phyloP scores from a whole-genome alignment of 2,888 invertebrate genomes.

The Synanthedon tipuliformis region DNA sequence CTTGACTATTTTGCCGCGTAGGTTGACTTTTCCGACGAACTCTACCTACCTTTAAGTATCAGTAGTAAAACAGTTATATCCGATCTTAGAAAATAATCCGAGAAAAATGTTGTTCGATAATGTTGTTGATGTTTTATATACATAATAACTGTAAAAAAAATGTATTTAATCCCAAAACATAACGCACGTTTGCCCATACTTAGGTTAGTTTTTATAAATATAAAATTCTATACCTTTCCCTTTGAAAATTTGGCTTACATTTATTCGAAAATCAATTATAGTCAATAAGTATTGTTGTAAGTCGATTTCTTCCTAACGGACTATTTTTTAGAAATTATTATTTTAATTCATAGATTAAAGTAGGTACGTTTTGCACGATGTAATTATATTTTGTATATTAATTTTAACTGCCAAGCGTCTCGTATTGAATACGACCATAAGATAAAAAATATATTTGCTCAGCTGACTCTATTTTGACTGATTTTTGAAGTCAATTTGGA shows the following conservation, averaged over 20 bases:
- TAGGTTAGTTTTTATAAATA: conserved; percentile 21
- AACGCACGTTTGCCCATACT: conserved; percentile 34
- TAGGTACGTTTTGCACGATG: no score
- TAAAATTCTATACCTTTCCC: background rate
- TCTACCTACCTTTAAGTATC: no score
- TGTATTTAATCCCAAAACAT: conserved; percentile 49
- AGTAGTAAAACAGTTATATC: no score
- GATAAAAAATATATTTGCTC: no score
- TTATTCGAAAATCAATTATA: conserved; percentile 16
- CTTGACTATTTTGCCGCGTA: no score
- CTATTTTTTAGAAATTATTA: background rate
- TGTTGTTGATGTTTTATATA: conserved; percentile 59
- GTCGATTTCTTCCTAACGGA: background rate
- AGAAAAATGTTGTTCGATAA: conserved; percentile 25
- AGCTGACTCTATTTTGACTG: no score
- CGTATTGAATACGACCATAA: no score
- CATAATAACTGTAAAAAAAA: conserved; percentile 37
- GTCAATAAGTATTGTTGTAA: background rate
- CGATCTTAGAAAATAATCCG: background rate
- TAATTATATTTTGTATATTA: no score
- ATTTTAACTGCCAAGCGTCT: no score
- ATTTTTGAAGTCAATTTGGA: no score
- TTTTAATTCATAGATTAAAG: background rate
- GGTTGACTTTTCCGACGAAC: no score
- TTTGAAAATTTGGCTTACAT: conserved; percentile 39